Percentiles rank a stretch among this genome's conserved stretches.
Conservation (phyloP, 2,113 vertebrate species). For the Caranx melampygus region DNA sequence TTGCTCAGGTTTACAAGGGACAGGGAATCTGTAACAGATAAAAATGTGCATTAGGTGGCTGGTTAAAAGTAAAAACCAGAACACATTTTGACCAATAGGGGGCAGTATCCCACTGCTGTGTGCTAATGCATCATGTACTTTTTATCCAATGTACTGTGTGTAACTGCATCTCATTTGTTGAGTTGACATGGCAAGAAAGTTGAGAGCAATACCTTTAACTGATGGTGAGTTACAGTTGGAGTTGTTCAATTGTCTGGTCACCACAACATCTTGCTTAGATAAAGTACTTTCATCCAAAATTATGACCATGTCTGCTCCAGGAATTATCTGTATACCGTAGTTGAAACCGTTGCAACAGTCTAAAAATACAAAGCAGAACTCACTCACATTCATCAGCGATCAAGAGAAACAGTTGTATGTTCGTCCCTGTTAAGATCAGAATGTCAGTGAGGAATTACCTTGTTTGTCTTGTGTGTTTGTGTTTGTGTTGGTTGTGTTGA, state of each 20-base stretch:
- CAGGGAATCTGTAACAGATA: neutral
- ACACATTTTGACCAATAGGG: slow-evolving; percentile 35
- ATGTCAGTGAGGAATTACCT: no score
- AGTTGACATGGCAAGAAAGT: neutral
- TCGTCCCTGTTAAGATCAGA: neutral
- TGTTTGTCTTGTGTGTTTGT: no score
- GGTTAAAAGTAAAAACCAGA: neutral
- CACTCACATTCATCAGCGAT: neutral
- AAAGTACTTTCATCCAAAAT: neutral
- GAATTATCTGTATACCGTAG: neutral
- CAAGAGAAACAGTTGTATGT: neutral
- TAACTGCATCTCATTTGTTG: neutral
- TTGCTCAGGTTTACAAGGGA: neutral
- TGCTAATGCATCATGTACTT: neutral
- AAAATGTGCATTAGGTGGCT: neutral
- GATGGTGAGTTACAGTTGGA: no score
- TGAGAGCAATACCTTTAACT: neutral
- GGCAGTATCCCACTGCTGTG: slow-evolving; percentile 17
- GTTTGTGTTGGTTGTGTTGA: no score
- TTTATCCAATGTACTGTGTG: neutral
- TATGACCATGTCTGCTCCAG: fast-evolving
- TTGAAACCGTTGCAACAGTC: fast-evolving
- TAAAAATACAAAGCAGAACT: slow-evolving; percentile 23
- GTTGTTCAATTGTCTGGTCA: slow-evolving; percentile 4
- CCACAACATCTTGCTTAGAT: slow-evolving; percentile 5